phyloP scores from a whole-genome alignment of 1,140 invertebrate genomes.

The Brachionus angularis region DNA sequence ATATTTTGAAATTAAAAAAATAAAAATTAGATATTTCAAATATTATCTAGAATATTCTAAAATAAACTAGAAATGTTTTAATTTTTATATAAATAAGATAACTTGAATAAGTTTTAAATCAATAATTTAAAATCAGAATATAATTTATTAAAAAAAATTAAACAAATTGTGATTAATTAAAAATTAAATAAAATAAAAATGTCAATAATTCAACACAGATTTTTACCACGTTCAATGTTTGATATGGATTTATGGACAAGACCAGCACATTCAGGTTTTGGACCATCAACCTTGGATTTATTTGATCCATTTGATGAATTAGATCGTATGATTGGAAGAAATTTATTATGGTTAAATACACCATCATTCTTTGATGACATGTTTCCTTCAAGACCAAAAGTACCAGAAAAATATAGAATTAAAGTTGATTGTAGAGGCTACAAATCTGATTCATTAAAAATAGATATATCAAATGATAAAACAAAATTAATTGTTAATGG shows the following conservation, averaged over 20 bases:
- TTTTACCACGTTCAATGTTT: background rate
- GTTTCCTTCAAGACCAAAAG: background rate
- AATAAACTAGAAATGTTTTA: too few species aligned
- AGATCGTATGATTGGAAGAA: background rate
- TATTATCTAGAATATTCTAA: too few species aligned
- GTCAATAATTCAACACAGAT: conserved; percentile 10
- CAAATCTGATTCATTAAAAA: background rate
- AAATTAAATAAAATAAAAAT: background rate
- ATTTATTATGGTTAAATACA: background rate
- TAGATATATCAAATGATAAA: background rate
- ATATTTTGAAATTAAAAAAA: too few species aligned
- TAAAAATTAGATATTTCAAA: too few species aligned
- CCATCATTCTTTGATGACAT: background rate
- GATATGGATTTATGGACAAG: background rate
- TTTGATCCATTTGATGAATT: too few species aligned
- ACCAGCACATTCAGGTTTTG: background rate
- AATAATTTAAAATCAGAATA: too few species aligned
- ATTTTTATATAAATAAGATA: too few species aligned
- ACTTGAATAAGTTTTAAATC: too few species aligned
- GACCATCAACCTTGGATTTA: background rate
- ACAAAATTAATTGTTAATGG: background rate
- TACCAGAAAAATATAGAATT: background rate
- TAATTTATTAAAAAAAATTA: too few species aligned
- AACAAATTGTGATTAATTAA: too few species aligned
- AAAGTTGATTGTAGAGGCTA: background rate